Evolutionary conservation across 2,797 vertebrate species (phyloP), one percentile per base, ranked within the genome.

Genomic region (Darevskia nairensis): DNA sequence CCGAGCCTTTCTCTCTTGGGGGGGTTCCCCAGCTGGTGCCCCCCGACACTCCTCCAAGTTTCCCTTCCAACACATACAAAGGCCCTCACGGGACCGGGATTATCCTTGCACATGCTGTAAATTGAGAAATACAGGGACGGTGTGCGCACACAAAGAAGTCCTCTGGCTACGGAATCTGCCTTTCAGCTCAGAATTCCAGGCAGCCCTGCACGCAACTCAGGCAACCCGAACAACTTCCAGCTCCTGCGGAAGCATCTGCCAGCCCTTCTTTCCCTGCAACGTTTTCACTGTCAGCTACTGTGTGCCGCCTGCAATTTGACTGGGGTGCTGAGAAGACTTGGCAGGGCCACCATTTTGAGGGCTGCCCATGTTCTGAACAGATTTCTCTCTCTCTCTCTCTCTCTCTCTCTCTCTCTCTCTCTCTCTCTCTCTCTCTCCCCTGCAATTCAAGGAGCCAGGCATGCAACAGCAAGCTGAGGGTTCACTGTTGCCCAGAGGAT

Each of bases 401-500:
- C 71, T 19, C 35, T 1, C 50, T 1, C 50, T 3, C 3, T 3
- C 50, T 1, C 50, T 78, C 21, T 46, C 69, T 13, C n/a, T n/a
- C 75, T 55, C 71, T 17, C 71, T 19, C 35, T 1, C 50, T 1
- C 50, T 3, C 3, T 3, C 50, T 1, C 50, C 50, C 3, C 2
- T 0, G 19, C 76, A 69, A 88, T 90, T 90, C 46, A 75, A 84
- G 91, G 89, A 88, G 90, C 80, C 88, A 86, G 80, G 89, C 90
- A 88, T 91, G 92, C 35, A 90, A 90, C 86, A 39, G 90, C 92
- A 39, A 66, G 66, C 72, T 71, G 82, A 92, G 92, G 91, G 91
- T 88, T 94, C 17, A n/a, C 44, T 15, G 61, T 29, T 76, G 92
- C 95, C 90, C 93, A 82, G 46, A 89, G 89, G 95, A 86, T 35